Evolutionary conservation across 2,888 invertebrate species (phyloP).

Genomic region (Alloplasta piceator): DNA sequence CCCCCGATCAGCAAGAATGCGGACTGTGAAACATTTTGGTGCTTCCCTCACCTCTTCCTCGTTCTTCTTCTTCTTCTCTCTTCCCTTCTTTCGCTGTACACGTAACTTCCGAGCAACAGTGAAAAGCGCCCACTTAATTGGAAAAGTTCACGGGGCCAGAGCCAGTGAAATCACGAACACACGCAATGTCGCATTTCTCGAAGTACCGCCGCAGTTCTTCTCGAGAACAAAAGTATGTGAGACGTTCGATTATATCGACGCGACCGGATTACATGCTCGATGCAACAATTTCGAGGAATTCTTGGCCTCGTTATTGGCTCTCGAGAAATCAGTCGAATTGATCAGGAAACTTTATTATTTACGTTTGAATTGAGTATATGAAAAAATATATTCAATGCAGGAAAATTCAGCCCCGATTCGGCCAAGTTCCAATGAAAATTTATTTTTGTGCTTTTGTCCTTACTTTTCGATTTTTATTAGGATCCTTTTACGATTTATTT

Average conservation of each 20-base stretch:
- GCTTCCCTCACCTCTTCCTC: slow-evolving; percentile 1
- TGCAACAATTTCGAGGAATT: not conserved
- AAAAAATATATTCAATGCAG: too few relatives aligned
- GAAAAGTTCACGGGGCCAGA: slow-evolving; percentile 55
- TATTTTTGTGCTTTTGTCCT: too few relatives aligned
- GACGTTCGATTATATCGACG: slow-evolving; percentile 28
- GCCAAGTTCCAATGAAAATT: too few relatives aligned
- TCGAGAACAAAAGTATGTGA: slow-evolving; percentile 11
- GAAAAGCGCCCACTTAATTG: slow-evolving; percentile 55
- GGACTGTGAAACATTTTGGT: slow-evolving; percentile 57
- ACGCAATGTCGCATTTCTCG: slow-evolving; percentile 26
- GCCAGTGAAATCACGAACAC: not conserved
- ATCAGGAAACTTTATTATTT: not conserved
- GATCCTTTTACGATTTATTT: too few relatives aligned
- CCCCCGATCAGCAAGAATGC: slow-evolving; percentile 45
- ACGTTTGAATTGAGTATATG: too few relatives aligned
- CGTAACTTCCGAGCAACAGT: slow-evolving; percentile 38
- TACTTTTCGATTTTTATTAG: too few relatives aligned
- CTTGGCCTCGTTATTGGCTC: too few relatives aligned
- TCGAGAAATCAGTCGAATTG: not conserved
- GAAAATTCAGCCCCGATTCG: too few relatives aligned
- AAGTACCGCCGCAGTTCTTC: not conserved
- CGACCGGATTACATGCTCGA: not conserved
- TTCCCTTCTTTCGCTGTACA: not conserved
- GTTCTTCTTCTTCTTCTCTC: not conserved